A percentile compares a stretch with the other conserved stretches of the same genome.
Evolutionary conservation across 2,113 vertebrate genomes (phyloP).

Genomic region (Capricornis sumatraensis): DNA sequence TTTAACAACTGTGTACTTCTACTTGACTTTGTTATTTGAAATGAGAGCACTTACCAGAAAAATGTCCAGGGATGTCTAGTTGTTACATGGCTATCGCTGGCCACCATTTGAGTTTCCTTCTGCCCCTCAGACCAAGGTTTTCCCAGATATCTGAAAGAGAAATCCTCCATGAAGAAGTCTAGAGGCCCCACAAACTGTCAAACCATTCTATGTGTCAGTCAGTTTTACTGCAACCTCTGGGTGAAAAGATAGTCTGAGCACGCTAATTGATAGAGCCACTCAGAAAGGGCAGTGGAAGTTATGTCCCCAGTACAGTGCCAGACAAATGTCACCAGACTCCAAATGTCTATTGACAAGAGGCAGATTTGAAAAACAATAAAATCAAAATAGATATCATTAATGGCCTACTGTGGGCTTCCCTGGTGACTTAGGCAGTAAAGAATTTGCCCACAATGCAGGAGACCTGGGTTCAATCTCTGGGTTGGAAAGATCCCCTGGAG

Average conservation of each 20-base stretch:
- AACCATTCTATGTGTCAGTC: background rate
- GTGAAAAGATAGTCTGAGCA: background rate
- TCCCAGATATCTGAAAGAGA: background rate
- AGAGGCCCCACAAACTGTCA: background rate
- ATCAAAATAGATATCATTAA: background rate
- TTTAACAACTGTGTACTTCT: background rate
- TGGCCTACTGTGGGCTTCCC: background rate
- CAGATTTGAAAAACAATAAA: background rate
- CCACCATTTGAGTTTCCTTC: background rate
- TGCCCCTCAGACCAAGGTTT: background rate
- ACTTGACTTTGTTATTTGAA: background rate
- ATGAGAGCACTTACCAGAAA: slow-evolving; percentile 35
- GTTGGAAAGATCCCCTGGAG: background rate
- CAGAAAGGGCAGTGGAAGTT: slow-evolving; percentile 1
- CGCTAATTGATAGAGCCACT: background rate
- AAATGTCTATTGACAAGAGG: slow-evolving; percentile 27
- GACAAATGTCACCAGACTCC: slow-evolving; percentile 38
- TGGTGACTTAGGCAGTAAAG: background rate
- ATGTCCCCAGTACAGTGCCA: slow-evolving; percentile 36
- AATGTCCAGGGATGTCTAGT: background rate
- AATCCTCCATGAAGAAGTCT: background rate
- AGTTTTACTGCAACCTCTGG: background rate
- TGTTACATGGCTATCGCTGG: background rate
- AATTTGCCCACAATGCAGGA: background rate
- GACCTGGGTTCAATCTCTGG: background rate